Conservation (phyloP, 2,797 vertebrate genomes). For the Delichon dasypus region DNA sequence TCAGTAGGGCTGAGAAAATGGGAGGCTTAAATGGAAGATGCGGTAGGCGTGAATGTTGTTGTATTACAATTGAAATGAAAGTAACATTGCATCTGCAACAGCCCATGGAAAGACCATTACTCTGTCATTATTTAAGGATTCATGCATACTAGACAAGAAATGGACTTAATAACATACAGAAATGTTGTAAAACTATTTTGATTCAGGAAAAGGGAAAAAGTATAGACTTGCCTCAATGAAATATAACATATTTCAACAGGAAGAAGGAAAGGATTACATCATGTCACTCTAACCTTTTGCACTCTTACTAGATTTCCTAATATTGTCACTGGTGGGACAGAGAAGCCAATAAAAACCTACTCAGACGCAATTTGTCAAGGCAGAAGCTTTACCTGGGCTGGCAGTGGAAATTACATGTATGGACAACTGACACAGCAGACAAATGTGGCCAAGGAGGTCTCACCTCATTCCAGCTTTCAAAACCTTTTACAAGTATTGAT, state of each 20-base stretch:
- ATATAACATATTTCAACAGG: background rate
- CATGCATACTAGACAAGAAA: background rate
- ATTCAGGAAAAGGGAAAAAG: background rate
- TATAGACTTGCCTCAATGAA: background rate
- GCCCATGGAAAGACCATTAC: background rate
- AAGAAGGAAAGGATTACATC: background rate
- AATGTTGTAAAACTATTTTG: background rate
- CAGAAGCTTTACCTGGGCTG: background rate
- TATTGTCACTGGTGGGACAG: background rate
- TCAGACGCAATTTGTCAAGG: background rate
- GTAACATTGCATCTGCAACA: background rate
- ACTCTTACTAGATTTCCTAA: background rate
- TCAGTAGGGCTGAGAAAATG: background rate
- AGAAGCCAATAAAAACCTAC: background rate
- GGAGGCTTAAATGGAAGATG: background rate
- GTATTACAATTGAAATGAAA: background rate
- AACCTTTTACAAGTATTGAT: background rate
- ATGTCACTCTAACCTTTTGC: background rate
- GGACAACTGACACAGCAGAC: background rate
- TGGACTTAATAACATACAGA: background rate
- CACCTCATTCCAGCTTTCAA: background rate
- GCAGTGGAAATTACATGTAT: background rate
- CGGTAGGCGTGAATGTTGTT: background rate
- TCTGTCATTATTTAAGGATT: background rate
- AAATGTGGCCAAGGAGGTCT: background rate